phyloP scores from a whole-genome alignment of 2,797 vertebrate genomes.

The Syndactyla subalaris region DNA sequence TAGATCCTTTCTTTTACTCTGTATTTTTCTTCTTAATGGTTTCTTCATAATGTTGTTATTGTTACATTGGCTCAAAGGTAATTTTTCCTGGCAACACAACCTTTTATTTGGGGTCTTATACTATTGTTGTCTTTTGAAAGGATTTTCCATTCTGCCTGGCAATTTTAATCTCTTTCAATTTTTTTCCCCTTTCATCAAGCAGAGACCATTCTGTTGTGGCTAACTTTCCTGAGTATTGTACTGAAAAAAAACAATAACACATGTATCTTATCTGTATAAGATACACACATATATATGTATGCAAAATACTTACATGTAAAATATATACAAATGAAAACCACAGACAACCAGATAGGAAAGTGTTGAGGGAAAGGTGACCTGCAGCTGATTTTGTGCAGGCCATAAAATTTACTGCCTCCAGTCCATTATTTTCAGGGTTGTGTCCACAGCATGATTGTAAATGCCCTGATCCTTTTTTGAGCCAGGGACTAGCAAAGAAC shows the following conservation, averaged over 20 bases:
- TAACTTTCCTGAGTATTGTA: not conserved
- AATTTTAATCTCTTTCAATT: not conserved
- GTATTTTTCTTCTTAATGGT: not conserved
- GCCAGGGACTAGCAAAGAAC: not conserved
- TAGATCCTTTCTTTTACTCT: not conserved
- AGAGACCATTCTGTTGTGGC: not conserved
- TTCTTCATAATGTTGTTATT: constrained; percentile 32
- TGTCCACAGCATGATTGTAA: not conserved
- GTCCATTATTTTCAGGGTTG: not conserved
- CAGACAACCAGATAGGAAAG: not conserved
- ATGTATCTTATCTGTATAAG: not conserved
- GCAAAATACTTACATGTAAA: not conserved
- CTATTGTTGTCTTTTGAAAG: constrained; percentile 13
- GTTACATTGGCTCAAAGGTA: constrained; percentile 44
- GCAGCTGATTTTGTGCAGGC: not conserved
- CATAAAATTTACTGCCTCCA: not conserved
- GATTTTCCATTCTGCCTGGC: constrained; percentile 9
- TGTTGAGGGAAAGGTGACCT: not conserved
- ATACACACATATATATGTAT: not conserved
- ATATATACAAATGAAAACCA: not conserved
- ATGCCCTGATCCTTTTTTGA: not conserved
- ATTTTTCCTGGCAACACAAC: constrained; percentile 37
- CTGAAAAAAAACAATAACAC: not conserved
- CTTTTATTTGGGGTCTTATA: constrained; percentile 1
- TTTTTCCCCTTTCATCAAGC: not conserved